Percentiles rank a stretch among this genome's conserved stretches.
These are phyloP conservation scores for Ceratosolen fusciceps DNA, from an alignment of 1,140 invertebrate genomes.

Conservation along the genomic window DNA sequence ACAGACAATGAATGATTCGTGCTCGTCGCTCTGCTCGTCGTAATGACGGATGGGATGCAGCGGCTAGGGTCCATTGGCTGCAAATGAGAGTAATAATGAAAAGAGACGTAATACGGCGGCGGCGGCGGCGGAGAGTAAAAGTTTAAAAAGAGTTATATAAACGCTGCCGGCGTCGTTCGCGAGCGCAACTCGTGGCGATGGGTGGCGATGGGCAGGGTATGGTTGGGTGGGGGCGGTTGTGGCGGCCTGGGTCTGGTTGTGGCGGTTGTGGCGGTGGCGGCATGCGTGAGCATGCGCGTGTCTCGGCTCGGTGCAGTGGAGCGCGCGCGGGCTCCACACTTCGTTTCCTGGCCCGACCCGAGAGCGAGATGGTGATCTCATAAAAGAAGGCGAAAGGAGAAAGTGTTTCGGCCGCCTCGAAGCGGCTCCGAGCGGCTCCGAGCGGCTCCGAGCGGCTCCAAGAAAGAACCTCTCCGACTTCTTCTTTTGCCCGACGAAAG, in stretches of 20 bases:
- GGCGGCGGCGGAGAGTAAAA: neutral
- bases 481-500: constrained; percentile 58
- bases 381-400: constrained; percentile 66
- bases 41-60: too few species aligned
- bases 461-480: constrained; percentile 34
- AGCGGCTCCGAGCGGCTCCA: neutral
- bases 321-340: too few species aligned
- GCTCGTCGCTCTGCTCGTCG: too few species aligned
- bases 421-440: neutral
- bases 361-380: constrained; percentile 63
- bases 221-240: neutral
- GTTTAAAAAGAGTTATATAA: neutral
- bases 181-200: neutral
- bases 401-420: constrained; percentile 67
- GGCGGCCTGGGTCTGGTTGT: too few species aligned
- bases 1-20: too few species aligned
- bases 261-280: too few species aligned
- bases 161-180: neutral
- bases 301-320: too few species aligned
- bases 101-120: too few species aligned
- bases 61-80: too few species aligned
- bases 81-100: too few species aligned
- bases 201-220: neutral
- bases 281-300: too few species aligned
- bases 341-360: neutral